Conservation (phyloP, 2,113 vertebrate species). For the Seriola dumerili region DNA sequence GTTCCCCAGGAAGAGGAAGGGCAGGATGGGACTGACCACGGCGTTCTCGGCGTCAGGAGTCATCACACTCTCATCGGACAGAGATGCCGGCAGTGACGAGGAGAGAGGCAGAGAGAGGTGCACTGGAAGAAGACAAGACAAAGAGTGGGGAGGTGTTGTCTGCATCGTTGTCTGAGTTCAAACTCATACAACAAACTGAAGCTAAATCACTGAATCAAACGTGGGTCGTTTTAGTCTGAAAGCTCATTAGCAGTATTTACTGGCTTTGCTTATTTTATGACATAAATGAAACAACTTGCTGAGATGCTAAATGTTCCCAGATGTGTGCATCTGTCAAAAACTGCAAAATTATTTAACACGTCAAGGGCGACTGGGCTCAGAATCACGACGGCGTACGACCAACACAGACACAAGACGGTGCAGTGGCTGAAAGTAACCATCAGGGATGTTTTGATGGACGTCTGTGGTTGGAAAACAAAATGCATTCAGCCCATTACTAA, state of each 20-base stretch:
- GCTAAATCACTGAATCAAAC: slow-evolving; percentile 4
- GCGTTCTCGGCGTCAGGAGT: slow-evolving; percentile 89
- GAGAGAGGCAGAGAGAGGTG: slow-evolving; percentile 84
- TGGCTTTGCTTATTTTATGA: not conserved
- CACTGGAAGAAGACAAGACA: slow-evolving; percentile 59
- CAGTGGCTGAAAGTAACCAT: not conserved
- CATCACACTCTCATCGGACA: slow-evolving; percentile 84
- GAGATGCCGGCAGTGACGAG: slow-evolving; percentile 82
- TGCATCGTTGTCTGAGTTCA: not conserved
- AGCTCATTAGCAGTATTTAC: not conserved
- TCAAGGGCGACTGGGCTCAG: not conserved
- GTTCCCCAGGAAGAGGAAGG: slow-evolving; percentile 89
- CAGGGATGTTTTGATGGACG: not conserved
- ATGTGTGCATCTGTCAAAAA: slow-evolving; percentile 18
- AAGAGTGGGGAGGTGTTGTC: not conserved
- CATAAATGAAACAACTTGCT: slow-evolving; percentile 1
- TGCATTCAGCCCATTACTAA: not conserved
- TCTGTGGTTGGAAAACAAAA: not conserved
- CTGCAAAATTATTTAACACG: slow-evolving; percentile 2
- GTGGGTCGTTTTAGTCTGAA: not conserved
- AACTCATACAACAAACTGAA: not conserved
- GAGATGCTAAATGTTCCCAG: slow-evolving; percentile 19
- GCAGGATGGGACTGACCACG: slow-evolving; percentile 87
- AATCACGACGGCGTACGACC: not conserved
- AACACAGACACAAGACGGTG: not conserved